Percentiles rank a stretch among this genome's conserved stretches.
phyloP scores from a whole-genome alignment of 2,888 invertebrate genomes.

The Trypoxylon attenuatum region DNA sequence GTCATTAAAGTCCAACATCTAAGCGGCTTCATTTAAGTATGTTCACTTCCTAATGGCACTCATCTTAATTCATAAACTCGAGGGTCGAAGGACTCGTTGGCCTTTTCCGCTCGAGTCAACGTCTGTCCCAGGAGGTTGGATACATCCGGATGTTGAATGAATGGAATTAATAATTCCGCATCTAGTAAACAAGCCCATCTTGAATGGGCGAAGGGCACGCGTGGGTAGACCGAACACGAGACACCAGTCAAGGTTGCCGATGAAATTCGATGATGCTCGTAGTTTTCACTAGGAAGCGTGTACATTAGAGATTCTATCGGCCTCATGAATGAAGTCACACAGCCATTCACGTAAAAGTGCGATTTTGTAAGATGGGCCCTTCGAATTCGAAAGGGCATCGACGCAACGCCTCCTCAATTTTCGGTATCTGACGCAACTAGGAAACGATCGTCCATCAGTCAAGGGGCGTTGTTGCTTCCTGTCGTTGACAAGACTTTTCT shows the following conservation, averaged over 20 bases:
- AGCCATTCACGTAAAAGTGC: conserved; percentile 12
- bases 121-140: too few species aligned
- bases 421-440: neutral
- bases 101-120: neutral
- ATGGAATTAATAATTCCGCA: neutral
- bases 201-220: conserved; percentile 52
- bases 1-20: too few species aligned
- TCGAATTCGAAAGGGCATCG: too few species aligned
- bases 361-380: neutral
- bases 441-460: too few species aligned
- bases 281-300: too few species aligned
- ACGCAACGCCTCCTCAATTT: neutral
- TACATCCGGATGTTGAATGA: neutral
- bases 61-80: neutral
- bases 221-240: conserved; percentile 46
- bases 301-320: neutral
- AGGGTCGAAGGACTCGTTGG: neutral
- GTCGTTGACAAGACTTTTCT: too few species aligned
- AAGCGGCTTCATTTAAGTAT: too few species aligned
- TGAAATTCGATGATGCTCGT: too few species aligned
- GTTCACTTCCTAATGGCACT: too few species aligned
- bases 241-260: conserved; percentile 5
- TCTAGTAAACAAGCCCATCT: neutral
- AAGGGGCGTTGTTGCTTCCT: neutral
- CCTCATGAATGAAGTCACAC: conserved; percentile 4